Evolutionary conservation across 1,140 invertebrate genomes (phyloP).

Genomic region (Dendrolimus kikuchii): DNA sequence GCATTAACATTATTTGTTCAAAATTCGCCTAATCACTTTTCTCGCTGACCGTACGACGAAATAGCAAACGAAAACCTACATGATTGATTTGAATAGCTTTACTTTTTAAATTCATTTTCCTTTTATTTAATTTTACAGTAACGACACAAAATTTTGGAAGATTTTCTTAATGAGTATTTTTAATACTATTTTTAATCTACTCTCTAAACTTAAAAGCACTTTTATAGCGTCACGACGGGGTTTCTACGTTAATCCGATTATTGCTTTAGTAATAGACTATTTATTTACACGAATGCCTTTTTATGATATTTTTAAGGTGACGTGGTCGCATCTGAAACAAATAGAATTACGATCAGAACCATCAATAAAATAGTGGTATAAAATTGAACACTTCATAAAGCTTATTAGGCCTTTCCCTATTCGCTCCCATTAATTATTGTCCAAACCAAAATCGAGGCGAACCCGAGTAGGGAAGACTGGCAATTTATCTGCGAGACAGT

Average conservation of each 20-base stretch:
- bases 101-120: conserved; percentile 27
- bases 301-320: conserved; percentile 5
- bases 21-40: conserved; percentile 21
- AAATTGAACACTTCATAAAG: too few species aligned
- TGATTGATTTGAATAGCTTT: conserved; percentile 8
- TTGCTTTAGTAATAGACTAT: conserved; percentile 61
- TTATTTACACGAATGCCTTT: conserved; percentile 27
- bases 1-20: conserved; percentile 37
- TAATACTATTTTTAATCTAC: conserved; percentile 6
- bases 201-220: conserved; percentile 46
- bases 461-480: too few species aligned
- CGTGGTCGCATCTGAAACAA: conserved; percentile 48
- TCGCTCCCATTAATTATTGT: too few species aligned
- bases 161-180: conserved; percentile 19
- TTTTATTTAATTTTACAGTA: conserved; percentile 20
- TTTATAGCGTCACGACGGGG: conserved; percentile 49
- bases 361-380: too few species aligned
- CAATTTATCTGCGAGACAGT: too few species aligned
- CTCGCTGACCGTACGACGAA: conserved; percentile 22
- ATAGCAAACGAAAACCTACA: conserved; percentile 7
- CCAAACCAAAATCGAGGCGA: too few species aligned
- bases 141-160: conserved; percentile 37
- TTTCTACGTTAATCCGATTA: conserved; percentile 47
- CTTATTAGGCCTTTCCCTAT: too few species aligned
- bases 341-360: conserved; percentile 7